A percentile compares a stretch with the other conserved stretches of the same genome.
phyloP scores from a whole-genome alignment of 2,113 vertebrate genomes.

The Cyanoliseus patagonus region DNA sequence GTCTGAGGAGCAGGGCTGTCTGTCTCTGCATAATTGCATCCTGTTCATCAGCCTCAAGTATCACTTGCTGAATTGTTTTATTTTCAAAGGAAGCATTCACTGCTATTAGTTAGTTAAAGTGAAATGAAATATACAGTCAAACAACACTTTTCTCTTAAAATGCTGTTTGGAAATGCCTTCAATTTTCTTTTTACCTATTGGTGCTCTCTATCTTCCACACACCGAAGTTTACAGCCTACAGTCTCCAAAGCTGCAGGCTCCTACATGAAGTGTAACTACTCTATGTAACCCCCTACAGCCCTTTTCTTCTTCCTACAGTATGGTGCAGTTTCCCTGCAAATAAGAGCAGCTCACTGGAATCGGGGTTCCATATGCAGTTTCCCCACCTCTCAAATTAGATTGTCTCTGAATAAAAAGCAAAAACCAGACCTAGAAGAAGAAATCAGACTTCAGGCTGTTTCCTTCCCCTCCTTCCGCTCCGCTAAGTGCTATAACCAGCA shows the following conservation, averaged over 20 bases:
- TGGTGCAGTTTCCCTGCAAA: background rate
- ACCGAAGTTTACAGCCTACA: background rate
- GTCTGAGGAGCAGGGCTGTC: background rate
- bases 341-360: background rate
- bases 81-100: background rate
- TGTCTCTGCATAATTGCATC: background rate
- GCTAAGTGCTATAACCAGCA: background rate
- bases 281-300: background rate
- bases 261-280: background rate
- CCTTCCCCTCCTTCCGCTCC: background rate
- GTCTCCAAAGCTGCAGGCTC: background rate
- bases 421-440: background rate
- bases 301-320: background rate
- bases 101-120: background rate
- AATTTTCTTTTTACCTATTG: background rate
- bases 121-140: background rate
- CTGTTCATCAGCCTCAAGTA: background rate
- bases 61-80: background rate
- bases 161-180: background rate
- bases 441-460: background rate
- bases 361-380: background rate
- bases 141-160: background rate
- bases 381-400: background rate
- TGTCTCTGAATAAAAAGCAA: background rate
- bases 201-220: background rate